Evolutionary conservation across 2,888 invertebrate species (phyloP).

Genomic region (Drosophila trichaetosa): DNA sequence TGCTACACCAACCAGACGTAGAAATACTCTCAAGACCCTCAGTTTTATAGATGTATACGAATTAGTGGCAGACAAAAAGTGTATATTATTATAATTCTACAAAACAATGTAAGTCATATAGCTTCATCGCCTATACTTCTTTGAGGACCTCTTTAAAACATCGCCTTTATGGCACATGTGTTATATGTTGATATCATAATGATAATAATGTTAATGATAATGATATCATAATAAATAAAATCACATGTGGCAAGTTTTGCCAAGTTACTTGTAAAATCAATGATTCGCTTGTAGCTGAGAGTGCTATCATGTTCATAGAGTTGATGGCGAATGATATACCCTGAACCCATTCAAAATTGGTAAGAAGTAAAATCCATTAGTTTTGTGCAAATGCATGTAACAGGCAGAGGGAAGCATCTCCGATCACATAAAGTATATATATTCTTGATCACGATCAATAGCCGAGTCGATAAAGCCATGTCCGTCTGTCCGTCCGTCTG

Average conservation of each 20-base stretch:
- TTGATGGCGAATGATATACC: not conserved
- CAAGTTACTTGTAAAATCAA: not conserved
- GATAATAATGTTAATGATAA: too few relatives aligned
- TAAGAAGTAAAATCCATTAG: too few relatives aligned
- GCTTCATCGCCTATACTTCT: not conserved
- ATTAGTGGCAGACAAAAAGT: not conserved
- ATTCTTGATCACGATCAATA: too few relatives aligned
- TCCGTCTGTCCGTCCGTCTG: too few relatives aligned
- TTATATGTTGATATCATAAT: too few relatives aligned
- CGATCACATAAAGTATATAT: too few relatives aligned
- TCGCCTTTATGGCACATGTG: not conserved
- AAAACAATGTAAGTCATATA: not conserved
- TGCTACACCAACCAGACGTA: not conserved
- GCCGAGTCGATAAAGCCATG: too few relatives aligned
- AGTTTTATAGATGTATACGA: not conserved
- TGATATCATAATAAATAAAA: not conserved
- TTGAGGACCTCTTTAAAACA: not conserved
- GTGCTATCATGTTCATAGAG: rapidly evolving
- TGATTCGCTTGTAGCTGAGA: not conserved
- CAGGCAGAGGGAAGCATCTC: too few relatives aligned
- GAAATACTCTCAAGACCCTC: not conserved
- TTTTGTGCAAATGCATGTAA: too few relatives aligned
- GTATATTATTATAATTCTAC: not conserved
- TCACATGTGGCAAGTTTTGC: too few relatives aligned
- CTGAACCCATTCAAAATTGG: too few relatives aligned